Conservation (phyloP, 2,888 invertebrate genomes). For the Drosophila meridionalis region DNA sequence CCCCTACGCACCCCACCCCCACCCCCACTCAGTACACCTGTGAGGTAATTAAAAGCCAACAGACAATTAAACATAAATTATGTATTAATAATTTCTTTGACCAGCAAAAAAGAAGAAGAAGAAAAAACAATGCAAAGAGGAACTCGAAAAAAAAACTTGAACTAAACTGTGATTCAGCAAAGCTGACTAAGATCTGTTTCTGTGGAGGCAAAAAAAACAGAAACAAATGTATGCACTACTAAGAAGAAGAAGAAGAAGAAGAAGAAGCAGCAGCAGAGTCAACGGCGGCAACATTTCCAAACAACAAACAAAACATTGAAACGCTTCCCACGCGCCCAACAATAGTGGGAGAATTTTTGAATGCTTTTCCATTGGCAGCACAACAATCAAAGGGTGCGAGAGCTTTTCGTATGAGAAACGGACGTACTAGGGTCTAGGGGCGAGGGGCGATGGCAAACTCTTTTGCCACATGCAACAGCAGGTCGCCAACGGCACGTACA, state of each 20-base stretch:
- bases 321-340: constrained; percentile 74
- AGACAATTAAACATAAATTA: constrained; percentile 78
- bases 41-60: constrained; percentile 54
- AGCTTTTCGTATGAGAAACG: constrained; percentile 5
- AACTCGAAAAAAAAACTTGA: constrained; percentile 9
- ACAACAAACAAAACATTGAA: constrained; percentile 71
- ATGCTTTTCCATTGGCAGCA: constrained; percentile 69
- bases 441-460: constrained; percentile 48
- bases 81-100: constrained; percentile 74
- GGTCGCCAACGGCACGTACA: constrained; percentile 30
- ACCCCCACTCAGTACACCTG: background rate
- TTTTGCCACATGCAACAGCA: constrained; percentile 71
- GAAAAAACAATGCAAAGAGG: background rate
- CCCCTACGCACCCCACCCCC: background rate
- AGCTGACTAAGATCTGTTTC: background rate
- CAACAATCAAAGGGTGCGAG: constrained; percentile 45
- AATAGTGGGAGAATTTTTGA: constrained; percentile 73
- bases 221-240: constrained; percentile 43
- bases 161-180: constrained; percentile 45
- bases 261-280: background rate
- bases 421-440: background rate
- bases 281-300: constrained; percentile 38
- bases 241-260: background rate
- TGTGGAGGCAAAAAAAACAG: constrained; percentile 19
- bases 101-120: constrained; percentile 18